Base-by-base conservation (phyloP, 2,888 invertebrate species). In the Myopa tessellatipennis region DNA sequence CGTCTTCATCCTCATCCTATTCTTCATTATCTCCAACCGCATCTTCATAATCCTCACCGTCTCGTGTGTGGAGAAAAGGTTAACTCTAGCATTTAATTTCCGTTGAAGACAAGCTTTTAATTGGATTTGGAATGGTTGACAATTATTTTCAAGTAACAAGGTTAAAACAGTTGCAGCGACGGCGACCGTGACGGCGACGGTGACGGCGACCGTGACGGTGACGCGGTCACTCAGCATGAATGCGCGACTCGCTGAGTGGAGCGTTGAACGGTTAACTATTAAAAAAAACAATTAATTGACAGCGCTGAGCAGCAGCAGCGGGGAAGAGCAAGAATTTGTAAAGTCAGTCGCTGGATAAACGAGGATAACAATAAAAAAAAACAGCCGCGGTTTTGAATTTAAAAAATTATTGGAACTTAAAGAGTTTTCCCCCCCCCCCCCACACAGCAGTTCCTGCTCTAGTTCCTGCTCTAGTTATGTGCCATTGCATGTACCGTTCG, bases 41-140 rank as follows among this genome's bases (percentile, higher is more conserved):
- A 26, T 26, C 26, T 26, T 26, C 26, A 26, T 26, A 26, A 26
- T 26, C 26, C 26, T 26, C 26, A 2, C 26, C 26, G 26, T 26
- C 5, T 34, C 61, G 34, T 34, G 7, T 10, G 61, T 26, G 26
- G 61, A 63, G 61, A 63, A 63, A 63, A 75, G 40, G 68, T 60
- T 69, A 45, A 75, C 61, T 60, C n/a, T 45, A 61, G 75, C 75
- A 75, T 68, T 69, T 60, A 69, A 75, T 75, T 75, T 75, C 75
- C 18, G 75, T 63, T 63, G 52, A 50, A 45, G 38, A 36, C 38
- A 12, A 50, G 26, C 16, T 67, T 14, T 75, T 75, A 60, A 75
- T 75, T 69, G 69, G 68, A 60, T 58, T 74, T 63, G 50, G 7
- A 34, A 65, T 10, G 52, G 65, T 50, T 74, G 74, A 65, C 65